Conservation (phyloP, 2,797 vertebrate genomes). For the Podarcis siculus region DNA sequence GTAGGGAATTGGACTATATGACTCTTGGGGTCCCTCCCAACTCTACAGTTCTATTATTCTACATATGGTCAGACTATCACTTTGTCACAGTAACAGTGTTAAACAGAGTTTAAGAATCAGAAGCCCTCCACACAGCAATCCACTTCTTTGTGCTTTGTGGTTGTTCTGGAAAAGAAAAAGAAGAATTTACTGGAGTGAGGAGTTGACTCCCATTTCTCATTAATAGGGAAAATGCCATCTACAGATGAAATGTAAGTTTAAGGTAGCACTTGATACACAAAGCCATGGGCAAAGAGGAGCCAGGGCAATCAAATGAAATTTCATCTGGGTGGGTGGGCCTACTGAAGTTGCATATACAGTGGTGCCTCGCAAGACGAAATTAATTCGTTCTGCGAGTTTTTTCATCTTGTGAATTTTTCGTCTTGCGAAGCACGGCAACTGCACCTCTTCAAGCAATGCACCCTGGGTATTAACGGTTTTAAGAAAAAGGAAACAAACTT, state of each 20-base stretch:
- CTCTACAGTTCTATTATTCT: no score
- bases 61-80: neutral
- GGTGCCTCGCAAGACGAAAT: no score
- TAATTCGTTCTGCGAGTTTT: no score
- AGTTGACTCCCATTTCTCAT: neutral
- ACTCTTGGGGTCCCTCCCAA: no score
- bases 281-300: neutral
- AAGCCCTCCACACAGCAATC: fast-evolving
- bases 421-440: no score
- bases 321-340: neutral
- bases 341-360: neutral
- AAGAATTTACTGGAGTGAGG: neutral
- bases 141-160: neutral
- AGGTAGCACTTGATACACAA: neutral
- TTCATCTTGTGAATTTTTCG: no score
- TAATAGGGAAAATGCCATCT: neutral
- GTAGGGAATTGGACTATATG: no score
- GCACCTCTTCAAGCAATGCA: no score
- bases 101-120: neutral
- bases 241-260: neutral
- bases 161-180: conserved; percentile 9
- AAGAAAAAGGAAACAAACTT: no score
- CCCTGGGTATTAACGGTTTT: no score
- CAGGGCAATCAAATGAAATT: no score
- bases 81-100: fast-evolving